These are phyloP conservation scores for Spilarctia lutea DNA, from an alignment of 2,888 invertebrate genomes.

Conservation along the genomic window DNA sequence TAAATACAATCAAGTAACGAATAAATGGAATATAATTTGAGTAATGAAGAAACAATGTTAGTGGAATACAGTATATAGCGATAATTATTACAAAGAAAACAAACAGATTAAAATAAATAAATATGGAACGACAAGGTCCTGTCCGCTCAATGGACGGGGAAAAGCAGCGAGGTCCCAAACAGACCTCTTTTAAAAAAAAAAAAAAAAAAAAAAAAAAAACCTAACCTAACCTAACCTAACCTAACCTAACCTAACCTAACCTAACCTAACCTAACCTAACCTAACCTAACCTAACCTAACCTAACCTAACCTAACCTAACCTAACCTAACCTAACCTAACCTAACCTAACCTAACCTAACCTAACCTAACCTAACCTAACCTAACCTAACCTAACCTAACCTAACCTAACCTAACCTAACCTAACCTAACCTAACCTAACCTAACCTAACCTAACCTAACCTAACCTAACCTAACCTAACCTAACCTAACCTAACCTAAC, in stretches of 20 bases:
- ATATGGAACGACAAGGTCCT: too few species aligned
- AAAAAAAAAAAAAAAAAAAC: too few species aligned
- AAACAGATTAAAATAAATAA: too few species aligned
- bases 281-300: slow-evolving; percentile 41
- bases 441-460: slow-evolving; percentile 47
- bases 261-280: slow-evolving; percentile 41
- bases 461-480: slow-evolving; percentile 45
- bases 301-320: slow-evolving; percentile 41
- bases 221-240: slow-evolving; percentile 39
- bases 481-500: slow-evolving; percentile 46
- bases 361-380: slow-evolving; percentile 37
- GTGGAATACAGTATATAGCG: too few species aligned
- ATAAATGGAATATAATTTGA: too few species aligned
- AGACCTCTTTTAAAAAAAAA: too few species aligned
- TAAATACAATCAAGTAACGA: too few species aligned
- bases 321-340: slow-evolving; percentile 41
- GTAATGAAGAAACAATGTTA: too few species aligned
- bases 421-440: slow-evolving; percentile 47
- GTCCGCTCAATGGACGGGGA: too few species aligned
- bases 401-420: slow-evolving; percentile 42
- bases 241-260: slow-evolving; percentile 43
- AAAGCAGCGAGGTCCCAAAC: too few species aligned
- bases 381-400: slow-evolving; percentile 38
- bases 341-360: slow-evolving; percentile 38
- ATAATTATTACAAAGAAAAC: too few species aligned